Evolutionary conservation across 2,113 vertebrate genomes (phyloP).

Genomic region (Rostratula benghalensis): DNA sequence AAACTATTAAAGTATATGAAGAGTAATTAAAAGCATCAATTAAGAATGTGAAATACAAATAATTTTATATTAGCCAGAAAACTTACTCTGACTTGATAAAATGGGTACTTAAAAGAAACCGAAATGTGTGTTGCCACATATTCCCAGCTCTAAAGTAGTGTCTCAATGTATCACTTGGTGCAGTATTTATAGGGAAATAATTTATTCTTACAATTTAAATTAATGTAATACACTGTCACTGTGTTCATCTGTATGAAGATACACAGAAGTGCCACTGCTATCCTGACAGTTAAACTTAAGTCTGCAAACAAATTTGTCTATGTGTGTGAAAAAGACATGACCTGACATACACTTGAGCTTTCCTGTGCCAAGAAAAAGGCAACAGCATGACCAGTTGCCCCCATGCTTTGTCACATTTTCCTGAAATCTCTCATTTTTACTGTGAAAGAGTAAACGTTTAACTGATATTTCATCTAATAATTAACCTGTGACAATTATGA

Average conservation of each 20-base stretch:
- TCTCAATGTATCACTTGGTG: slow-evolving; percentile 2
- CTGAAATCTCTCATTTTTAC: neutral
- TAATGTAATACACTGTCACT: neutral
- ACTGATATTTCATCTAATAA: neutral
- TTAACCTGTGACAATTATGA: neutral
- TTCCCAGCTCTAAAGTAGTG: neutral
- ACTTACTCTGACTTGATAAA: slow-evolving; percentile 50
- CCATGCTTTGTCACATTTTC: neutral
- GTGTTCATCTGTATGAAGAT: neutral
- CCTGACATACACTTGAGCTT: neutral
- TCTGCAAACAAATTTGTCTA: neutral
- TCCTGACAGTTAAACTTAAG: neutral
- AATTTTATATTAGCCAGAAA: slow-evolving; percentile 63
- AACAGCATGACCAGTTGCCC: neutral
- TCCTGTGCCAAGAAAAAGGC: neutral
- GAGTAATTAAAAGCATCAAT: slow-evolving; percentile 71
- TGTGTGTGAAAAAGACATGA: neutral
- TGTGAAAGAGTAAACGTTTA: neutral
- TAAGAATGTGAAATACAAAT: slow-evolving; percentile 62
- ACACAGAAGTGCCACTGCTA: neutral
- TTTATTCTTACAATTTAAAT: slow-evolving; percentile 28
- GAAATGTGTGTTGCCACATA: slow-evolving; percentile 1
- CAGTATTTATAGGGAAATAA: slow-evolving; percentile 34
- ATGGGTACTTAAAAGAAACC: slow-evolving; percentile 7
- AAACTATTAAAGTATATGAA: slow-evolving; percentile 67